These are phyloP conservation scores for Synanthedon andrenaeformis DNA, from an alignment of 2,888 invertebrate species.

Conservation along the genomic window DNA sequence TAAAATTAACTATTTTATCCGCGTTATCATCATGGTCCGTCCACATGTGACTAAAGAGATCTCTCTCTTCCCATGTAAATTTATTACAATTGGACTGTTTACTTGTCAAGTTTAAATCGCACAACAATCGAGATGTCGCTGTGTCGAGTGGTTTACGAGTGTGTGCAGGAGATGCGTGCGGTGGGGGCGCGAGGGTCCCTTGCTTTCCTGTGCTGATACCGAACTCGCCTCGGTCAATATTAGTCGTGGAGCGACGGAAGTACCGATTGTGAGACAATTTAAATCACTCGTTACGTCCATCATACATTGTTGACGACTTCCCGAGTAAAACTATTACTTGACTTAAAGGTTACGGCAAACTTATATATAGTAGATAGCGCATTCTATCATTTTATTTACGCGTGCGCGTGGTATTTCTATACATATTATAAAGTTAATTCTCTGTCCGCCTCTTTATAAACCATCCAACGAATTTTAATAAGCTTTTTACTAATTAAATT, in stretches of 20 bases:
- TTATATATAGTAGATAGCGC: too few species aligned
- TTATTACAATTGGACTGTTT: background rate
- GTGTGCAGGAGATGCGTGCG: constrained; percentile 14
- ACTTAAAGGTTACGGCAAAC: constrained; percentile 6
- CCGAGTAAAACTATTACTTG: constrained; percentile 24
- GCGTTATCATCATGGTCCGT: background rate
- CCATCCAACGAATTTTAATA: too few species aligned
- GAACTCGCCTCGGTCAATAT: constrained; percentile 15
- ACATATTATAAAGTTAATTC: too few species aligned
- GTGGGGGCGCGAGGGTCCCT: constrained; percentile 19
- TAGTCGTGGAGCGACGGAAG: constrained; percentile 43
- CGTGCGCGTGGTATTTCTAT: too few species aligned
- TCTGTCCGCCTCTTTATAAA: too few species aligned
- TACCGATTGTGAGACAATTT: constrained; percentile 61
- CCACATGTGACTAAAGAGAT: background rate
- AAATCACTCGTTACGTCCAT: constrained; percentile 42
- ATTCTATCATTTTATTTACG: too few species aligned
- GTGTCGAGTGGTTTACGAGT: constrained; percentile 13
- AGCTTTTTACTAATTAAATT: too few species aligned
- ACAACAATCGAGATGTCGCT: constrained; percentile 19
- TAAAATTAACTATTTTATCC: too few species aligned
- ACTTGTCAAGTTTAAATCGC: constrained; percentile 10
- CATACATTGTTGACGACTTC: constrained; percentile 46
- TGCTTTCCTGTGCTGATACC: too few species aligned
- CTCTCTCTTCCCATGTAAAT: background rate